Evolutionary conservation across 2,113 vertebrate genomes (phyloP).

Genomic region (Muntiacus muntjak): DNA sequence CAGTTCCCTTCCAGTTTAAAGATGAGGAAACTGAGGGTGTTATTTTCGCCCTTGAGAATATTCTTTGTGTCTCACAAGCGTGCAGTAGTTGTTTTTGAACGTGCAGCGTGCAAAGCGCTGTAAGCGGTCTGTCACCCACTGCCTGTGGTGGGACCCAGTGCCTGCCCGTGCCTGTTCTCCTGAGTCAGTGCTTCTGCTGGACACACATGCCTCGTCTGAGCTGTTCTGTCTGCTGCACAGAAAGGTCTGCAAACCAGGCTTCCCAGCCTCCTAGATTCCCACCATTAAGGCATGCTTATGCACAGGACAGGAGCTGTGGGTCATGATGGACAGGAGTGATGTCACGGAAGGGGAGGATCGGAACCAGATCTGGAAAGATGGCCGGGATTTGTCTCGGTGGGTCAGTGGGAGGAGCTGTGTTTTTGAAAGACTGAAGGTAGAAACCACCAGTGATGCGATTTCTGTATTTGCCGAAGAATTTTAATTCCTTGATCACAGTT

Average conservation of each 20-base stretch:
- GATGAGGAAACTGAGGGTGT: not conserved
- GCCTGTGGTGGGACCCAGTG: not conserved
- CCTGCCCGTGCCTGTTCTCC: not conserved
- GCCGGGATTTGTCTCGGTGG: not conserved
- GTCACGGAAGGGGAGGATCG: not conserved
- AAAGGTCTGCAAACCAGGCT: not conserved
- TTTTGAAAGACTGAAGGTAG: not conserved
- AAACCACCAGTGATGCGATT: not conserved
- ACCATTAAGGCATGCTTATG: not conserved
- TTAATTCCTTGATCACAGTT: not conserved
- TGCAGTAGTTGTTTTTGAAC: not conserved
- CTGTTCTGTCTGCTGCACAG: not conserved
- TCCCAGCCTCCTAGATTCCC: not conserved
- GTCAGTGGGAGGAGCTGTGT: not conserved
- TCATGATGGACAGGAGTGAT: not conserved
- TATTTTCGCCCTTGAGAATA: not conserved
- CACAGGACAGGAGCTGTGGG: not conserved
- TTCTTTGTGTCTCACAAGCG: not conserved
- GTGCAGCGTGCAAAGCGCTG: accelerated
- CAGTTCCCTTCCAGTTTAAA: not conserved
- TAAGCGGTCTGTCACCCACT: not conserved
- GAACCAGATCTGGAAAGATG: not conserved
- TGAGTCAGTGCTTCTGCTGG: not conserved
- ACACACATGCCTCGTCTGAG: not conserved
- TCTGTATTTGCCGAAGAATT: not conserved